Evolutionary conservation across 2,113 vertebrate genomes (phyloP), one percentile per base, ranked within the genome.

Genomic region (Nyctereutes procyonoides): DNA sequence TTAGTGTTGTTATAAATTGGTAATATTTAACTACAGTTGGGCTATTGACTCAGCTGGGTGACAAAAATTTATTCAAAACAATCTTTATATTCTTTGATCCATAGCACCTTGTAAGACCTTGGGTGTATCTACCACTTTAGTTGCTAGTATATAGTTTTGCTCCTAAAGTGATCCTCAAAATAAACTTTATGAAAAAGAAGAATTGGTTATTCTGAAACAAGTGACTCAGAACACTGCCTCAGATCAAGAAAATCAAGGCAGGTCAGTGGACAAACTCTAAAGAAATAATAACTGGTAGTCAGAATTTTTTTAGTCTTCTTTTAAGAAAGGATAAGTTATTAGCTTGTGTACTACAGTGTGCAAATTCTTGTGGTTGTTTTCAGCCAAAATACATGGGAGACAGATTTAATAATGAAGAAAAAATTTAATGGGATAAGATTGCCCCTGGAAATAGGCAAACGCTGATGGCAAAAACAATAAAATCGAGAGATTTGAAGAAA

Each of bases 241-340:
- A 26, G 69, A 84, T 62, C 32, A 89, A 93, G 77, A 84, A 96
- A 93, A 79, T 55, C 62, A 62, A 79, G 60, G 11, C 60, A 84
- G 7, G 6, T 69, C 38, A 77, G 79, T 69, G 38, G 19, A 77
- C 14, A 83, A 80, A 77, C 51, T 53, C 85, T 89, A 69, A 93
- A 84, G 79, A 74, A 63, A 69, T 62, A 84, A 32, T 53, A 69
- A 15, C 22, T 62, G 32, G 53, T 14, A 62, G 8, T 60, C 38
- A 69, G 62, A 38, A 90, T 43, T 62, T 90, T 90, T 38, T 90
- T 32, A 89, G 77, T 62, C 53, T 93, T 90, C 24, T 62, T 89
- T 69, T 71, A 84, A 71, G 38, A 84, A 79, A 67, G 10, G 63
- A 9, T 88, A 60, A 56, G 20, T 92, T 79, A 43, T n/a, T 32